Evolutionary conservation across 2,797 vertebrate genomes (phyloP), one percentile per base, ranked within the genome.

Genomic region (Rhabdophis nuchalis): DNA sequence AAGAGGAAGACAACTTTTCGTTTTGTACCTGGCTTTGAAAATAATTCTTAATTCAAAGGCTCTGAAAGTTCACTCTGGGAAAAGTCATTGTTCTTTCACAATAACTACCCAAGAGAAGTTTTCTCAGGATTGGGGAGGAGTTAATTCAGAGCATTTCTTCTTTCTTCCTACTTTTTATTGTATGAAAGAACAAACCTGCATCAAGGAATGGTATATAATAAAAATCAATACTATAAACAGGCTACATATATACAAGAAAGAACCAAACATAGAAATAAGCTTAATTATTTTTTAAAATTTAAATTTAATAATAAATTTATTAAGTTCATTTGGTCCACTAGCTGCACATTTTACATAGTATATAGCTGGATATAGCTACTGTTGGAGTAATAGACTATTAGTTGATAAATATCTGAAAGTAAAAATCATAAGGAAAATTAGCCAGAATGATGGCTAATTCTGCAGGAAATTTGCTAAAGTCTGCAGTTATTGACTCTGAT

Each of bases 21-120:
- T 89, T 93, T 87, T 89, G 58, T 91, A 91, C 25, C 77, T 46
- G 53, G 60, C 36, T 32, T 86, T 91, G 92, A 94, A 92, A 1
- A 77, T 82, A 87, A 10, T 0, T 90, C 52, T 54, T 14, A 18
- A 85, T n/a, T 93, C 94, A 52, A 94, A 95, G 92, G 25, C 4
- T 29, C 85, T 60, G 56, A 52, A 1, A 8, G 1, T 32, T 82
- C 50, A 8, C 6, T 56, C 56, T 20, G 13, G 52, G 23, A 77
- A 90, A 57, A 64, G 41, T 5, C 23, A 93, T 52, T n/a, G 13
- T 0, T 7, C 16, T 58, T 58, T 93, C 88, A 1, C 89, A 77
- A 41, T 36, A 77, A 46, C 36, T 46, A 11, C 25, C 72, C 72
- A 46, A 82, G 36, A 82, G 72, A 36, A 82, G 36, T 82, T 82